phyloP scores from a whole-genome alignment of 2,797 vertebrate genomes.

The Hydrocynus forskahlii region DNA sequence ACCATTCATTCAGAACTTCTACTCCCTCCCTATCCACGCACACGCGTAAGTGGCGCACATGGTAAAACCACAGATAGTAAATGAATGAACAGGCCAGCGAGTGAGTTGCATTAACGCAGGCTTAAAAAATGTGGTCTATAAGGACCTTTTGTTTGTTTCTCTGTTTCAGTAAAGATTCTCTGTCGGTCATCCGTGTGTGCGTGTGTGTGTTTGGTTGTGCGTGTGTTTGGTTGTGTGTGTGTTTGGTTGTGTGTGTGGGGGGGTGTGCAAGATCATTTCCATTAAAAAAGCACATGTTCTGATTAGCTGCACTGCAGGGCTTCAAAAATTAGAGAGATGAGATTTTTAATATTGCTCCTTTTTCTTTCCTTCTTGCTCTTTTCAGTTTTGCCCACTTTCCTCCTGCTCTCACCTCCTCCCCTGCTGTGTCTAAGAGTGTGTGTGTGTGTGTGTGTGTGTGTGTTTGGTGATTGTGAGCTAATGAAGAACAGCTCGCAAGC shows the following conservation, averaged over 20 bases:
- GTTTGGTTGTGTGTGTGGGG: neutral
- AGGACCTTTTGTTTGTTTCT: neutral
- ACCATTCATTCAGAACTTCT: neutral
- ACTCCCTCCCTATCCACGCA: neutral
- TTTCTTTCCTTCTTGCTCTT: slow-evolving; percentile 33
- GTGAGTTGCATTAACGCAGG: slow-evolving; percentile 38
- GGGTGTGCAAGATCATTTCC: slow-evolving; percentile 12
- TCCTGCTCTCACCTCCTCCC: slow-evolving; percentile 25
- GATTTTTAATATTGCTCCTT: slow-evolving; percentile 54
- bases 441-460: slow-evolving; percentile 38
- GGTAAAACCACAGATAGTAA: slow-evolving; percentile 1
- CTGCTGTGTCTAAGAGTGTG: slow-evolving; percentile 30
- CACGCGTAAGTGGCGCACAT: slow-evolving; percentile 8
- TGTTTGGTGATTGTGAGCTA: slow-evolving; percentile 46
- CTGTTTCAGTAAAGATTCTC: neutral
- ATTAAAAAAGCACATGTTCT: slow-evolving; percentile 59
- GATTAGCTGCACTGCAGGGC: slow-evolving; percentile 45
- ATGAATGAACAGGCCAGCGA: slow-evolving; percentile 19
- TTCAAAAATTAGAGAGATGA: slow-evolving; percentile 43
- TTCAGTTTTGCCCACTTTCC: slow-evolving; percentile 31
- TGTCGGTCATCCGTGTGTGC: neutral
- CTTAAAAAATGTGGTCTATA: slow-evolving; percentile 41
- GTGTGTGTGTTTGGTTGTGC: neutral
- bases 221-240: neutral
- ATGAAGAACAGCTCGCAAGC: slow-evolving; percentile 58